Conservation (phyloP, 2,888 invertebrate genomes). For the Sphaerophoria rueppellii region DNA sequence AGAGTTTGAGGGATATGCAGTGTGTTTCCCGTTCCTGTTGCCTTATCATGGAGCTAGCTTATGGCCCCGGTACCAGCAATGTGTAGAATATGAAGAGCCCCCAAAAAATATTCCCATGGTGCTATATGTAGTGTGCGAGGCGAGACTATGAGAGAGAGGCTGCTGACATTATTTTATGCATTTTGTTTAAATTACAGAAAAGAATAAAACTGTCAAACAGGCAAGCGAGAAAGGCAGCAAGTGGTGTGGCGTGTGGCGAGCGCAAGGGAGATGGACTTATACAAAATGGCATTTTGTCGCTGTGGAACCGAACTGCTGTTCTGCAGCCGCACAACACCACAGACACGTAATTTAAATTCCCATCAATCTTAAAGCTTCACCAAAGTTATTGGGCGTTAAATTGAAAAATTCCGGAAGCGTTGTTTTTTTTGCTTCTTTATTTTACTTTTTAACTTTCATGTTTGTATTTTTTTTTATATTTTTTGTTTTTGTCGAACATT, state of each 20-base stretch:
- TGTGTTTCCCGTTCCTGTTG: constrained; percentile 42
- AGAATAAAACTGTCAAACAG: constrained; percentile 75
- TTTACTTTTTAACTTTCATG: neutral
- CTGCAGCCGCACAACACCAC: constrained; percentile 73
- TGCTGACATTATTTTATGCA: constrained; percentile 74
- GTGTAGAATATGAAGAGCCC: constrained; percentile 43
- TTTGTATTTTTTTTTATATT: constrained; percentile 6
- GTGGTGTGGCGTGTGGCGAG: neutral
- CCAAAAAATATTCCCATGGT: constrained; percentile 58
- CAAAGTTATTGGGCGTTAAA: constrained; percentile 76
- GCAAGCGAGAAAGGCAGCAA: constrained; percentile 52
- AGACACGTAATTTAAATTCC: constrained; percentile 77
- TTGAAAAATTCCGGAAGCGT: constrained; percentile 76
- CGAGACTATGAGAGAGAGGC: constrained; percentile 53
- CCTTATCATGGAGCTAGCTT: constrained; percentile 36
- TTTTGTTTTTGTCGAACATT: constrained; percentile 3
- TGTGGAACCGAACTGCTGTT: constrained; percentile 16
- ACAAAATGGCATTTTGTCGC: constrained; percentile 64
- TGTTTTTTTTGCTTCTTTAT: constrained; percentile 11
- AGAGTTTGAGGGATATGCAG: constrained; percentile 54
- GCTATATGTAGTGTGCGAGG: neutral
- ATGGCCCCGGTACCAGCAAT: neutral
- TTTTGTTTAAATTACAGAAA: constrained; percentile 74
- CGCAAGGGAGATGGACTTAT: constrained; percentile 50
- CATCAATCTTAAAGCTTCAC: constrained; percentile 76